These are phyloP conservation scores for Narcine bancroftii DNA, from an alignment of 2,113 vertebrate genomes.

Conservation along the genomic window DNA sequence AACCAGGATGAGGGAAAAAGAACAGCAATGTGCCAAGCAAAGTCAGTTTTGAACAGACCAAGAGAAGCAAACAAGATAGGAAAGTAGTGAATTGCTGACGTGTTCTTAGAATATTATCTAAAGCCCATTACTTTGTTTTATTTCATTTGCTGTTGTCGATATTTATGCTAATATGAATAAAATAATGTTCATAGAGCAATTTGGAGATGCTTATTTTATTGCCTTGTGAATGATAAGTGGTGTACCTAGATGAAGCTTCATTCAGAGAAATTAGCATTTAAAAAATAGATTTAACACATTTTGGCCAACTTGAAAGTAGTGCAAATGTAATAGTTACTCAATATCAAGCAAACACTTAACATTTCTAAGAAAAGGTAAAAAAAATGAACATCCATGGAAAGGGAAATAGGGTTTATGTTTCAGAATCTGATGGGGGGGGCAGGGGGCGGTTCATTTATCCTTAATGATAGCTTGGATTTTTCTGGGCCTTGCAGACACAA, in stretches of 20 bases:
- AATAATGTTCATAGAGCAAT: conserved; percentile 25
- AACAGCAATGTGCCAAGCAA: background rate
- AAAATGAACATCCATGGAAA: too few relatives aligned
- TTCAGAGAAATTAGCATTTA: conserved; percentile 25
- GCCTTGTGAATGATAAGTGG: conserved; percentile 33
- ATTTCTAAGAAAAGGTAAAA: background rate
- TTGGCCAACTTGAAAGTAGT: conserved; percentile 10
- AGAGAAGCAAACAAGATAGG: background rate
- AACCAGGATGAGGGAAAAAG: background rate
- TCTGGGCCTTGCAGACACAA: too few relatives aligned
- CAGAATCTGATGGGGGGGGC: too few relatives aligned
- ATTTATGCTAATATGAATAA: conserved; percentile 32
- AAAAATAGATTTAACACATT: conserved; percentile 11
- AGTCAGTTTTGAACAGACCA: background rate
- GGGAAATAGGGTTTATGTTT: too few relatives aligned
- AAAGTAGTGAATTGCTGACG: background rate
- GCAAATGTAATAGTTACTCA: background rate
- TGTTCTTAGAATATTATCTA: conserved; percentile 6
- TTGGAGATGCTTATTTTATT: conserved; percentile 31
- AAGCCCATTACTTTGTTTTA: conserved; percentile 12
- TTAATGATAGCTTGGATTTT: too few relatives aligned
- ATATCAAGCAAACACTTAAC: background rate
- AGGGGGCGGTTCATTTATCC: too few relatives aligned
- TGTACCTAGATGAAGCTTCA: background rate
- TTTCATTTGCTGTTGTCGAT: conserved; percentile 18